Conservation (phyloP, 2,888 invertebrate species). For the Agrotis clavis region DNA sequence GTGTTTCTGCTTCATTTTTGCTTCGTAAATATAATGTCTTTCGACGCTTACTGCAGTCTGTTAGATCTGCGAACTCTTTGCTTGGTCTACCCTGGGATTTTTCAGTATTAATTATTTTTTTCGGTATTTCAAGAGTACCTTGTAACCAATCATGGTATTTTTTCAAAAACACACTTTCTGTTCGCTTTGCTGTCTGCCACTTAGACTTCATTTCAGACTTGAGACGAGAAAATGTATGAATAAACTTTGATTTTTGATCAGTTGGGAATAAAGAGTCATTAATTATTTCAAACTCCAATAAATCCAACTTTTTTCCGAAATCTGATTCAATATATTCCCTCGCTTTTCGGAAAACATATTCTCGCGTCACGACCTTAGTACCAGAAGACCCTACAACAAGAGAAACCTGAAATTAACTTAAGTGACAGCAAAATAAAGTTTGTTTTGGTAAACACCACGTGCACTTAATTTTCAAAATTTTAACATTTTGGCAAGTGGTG, state of each 20-base stretch:
- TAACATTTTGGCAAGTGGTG: no score
- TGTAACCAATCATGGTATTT: conserved; percentile 7
- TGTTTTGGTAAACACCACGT: conserved; percentile 13
- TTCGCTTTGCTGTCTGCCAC: conserved; percentile 3
- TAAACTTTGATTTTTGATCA: no score
- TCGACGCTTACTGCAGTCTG: not conserved
- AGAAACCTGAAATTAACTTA: not conserved
- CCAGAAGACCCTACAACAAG: no score
- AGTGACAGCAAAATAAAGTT: conserved; percentile 17
- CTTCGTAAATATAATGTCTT: not conserved
- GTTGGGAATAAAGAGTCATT: no score
- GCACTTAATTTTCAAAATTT: not conserved
- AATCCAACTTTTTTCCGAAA: no score
- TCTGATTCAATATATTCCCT: no score
- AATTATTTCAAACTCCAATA: no score
- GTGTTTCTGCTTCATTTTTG: not conserved
- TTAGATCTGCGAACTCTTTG: not conserved
- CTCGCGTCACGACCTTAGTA: no score
- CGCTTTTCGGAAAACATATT: no score
- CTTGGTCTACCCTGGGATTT: not conserved
- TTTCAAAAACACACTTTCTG: conserved; percentile 5
- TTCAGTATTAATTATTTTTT: not conserved
- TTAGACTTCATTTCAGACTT: not conserved
- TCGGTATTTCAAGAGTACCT: conserved; percentile 2
- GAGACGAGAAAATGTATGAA: no score